Percentiles rank a stretch among this genome's conserved stretches.
phyloP scores from a whole-genome alignment of 1,140 invertebrate species.

The Heliconius himera region DNA sequence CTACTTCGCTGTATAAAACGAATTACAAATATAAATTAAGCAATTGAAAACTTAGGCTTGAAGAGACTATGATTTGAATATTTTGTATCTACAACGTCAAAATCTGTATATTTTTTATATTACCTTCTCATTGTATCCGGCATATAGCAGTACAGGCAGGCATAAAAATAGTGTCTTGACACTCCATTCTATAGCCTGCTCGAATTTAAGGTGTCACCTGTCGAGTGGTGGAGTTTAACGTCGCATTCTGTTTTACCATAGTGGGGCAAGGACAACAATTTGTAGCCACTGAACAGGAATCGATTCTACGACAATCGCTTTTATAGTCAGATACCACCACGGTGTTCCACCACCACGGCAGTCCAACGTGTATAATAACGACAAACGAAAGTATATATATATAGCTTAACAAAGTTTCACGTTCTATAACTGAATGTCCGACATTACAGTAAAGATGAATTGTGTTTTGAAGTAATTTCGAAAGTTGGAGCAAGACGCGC shows the following conservation, averaged over 20 bases:
- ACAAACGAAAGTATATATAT: neutral
- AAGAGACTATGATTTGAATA: slow-evolving; percentile 5
- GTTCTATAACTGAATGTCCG: slow-evolving; percentile 1
- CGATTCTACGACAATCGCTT: neutral
- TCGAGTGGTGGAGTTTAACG: neutral
- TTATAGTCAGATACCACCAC: neutral
- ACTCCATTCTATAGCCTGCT: neutral
- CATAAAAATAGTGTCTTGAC: neutral
- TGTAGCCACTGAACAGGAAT: neutral
- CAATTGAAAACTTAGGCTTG: slow-evolving; percentile 8
- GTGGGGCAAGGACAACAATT: too few species aligned
- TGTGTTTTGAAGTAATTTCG: slow-evolving; percentile 6
- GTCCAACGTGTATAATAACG: neutral
- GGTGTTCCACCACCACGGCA: too few species aligned
- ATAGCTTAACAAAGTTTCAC: slow-evolving; percentile 1
- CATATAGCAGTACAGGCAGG: neutral
- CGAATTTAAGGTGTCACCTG: neutral
- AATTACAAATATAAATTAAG: slow-evolving; percentile 16
- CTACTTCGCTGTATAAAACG: slow-evolving; percentile 11
- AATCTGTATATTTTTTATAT: neutral
- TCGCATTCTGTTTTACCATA: neutral
- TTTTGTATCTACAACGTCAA: neutral
- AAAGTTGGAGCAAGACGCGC: neutral
- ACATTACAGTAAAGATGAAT: slow-evolving; percentile 7
- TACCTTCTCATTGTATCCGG: too few species aligned